Base-by-base conservation (phyloP, 2,113 vertebrate species). In the Thinocorus orbignyianus region DNA sequence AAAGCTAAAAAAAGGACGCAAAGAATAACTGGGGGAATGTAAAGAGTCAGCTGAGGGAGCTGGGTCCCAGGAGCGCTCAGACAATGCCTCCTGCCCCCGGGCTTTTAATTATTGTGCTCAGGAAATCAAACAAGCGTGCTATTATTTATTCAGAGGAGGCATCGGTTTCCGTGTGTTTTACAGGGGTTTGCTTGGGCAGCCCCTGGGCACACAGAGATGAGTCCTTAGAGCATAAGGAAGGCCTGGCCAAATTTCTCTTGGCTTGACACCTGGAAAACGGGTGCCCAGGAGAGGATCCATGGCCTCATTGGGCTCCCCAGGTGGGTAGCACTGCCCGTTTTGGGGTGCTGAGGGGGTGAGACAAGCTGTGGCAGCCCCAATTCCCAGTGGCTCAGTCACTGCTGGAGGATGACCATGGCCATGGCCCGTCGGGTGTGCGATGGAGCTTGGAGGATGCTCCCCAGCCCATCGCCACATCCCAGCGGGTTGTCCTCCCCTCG, bases 41-140 rank as follows among this genome's bases (percentile, higher is more conserved):
- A 92, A 93, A 91, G 96, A 93, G 92, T 95, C 95, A 96, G 88
- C 57, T 91, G 92, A 96, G 92, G 92, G 93, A 96, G 90, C 86
- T 74, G 91, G 88, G 90, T 95, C 96, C 88, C 93, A 93, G 93
- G 88, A 88, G 95, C 1, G 1, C 42, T 81, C 88, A 95, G 61
- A 96, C 93, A 92, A 94, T 95, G 92, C 92, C 92, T 95, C 69
- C 93, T 81, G 93, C 88, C 95, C 94, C 84, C 9, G 5, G 69
- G 92, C 86, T 95, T 95, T 96, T 93, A 88, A 95, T 95, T 90
- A 88, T 95, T 93, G 92, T 79, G 86, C 93, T 96, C 76, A 81
- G 95, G 86, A 94, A 96, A 96, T 93, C 95, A 96, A 96, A 96
- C 93, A 96, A 96, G 91, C 8, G 91, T 93, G 88, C 92, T 96